These are phyloP conservation scores for Istiophorus platypterus DNA, from an alignment of 2,113 vertebrate species.

Conservation along the genomic window DNA sequence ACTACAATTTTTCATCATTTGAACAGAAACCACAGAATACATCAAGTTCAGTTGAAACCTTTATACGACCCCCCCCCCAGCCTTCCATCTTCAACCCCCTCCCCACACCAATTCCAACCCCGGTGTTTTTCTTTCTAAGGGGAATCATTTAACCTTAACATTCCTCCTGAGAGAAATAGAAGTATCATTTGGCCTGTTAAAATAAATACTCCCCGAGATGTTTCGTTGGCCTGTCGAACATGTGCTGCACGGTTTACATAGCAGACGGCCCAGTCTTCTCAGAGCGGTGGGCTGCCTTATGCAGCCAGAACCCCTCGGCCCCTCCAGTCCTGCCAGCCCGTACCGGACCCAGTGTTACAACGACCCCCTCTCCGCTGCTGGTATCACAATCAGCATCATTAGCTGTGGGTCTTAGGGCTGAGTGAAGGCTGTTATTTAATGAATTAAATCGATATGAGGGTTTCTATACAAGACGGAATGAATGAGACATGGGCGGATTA, in stretches of 20 bases:
- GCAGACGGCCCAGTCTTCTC: conserved; percentile 43
- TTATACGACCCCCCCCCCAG: background rate
- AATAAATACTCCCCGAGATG: conserved; percentile 83
- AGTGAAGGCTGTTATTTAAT: background rate
- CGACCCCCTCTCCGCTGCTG: background rate
- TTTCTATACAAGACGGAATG: background rate
- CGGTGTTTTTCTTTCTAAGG: conserved; percentile 70
- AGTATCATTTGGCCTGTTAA: conserved; percentile 81
- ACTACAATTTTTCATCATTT: background rate
- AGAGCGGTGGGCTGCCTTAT: background rate
- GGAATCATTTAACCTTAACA: conserved; percentile 79
- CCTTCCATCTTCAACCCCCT: background rate
- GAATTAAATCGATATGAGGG: conserved; percentile 7
- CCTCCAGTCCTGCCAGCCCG: conserved; percentile 45
- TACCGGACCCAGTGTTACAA: background rate
- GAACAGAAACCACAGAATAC: conserved; percentile 52
- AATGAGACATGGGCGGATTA: background rate
- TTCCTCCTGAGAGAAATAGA: conserved; percentile 75
- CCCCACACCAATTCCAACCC: background rate
- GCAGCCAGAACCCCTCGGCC: conserved; percentile 62
- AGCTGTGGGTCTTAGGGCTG: background rate
- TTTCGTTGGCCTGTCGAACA: conserved; percentile 63
- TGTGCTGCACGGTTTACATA: conserved; percentile 74
- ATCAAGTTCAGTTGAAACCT: conserved; percentile 47
- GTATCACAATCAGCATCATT: conserved; percentile 23